Conservation (phyloP, 2,113 vertebrate genomes). For the Notothenia coriiceps region DNA sequence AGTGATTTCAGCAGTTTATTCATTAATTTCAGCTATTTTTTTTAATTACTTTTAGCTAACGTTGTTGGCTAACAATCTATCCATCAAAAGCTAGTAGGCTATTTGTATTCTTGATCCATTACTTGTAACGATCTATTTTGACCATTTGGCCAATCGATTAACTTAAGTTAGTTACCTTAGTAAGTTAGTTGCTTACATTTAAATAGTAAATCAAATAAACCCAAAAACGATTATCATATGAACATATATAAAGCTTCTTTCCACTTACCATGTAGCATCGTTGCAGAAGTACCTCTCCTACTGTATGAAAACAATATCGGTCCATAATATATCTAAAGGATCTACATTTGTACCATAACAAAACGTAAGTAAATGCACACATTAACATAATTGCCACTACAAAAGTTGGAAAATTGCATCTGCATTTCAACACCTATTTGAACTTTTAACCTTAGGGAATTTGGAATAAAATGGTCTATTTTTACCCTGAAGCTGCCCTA, state of each 20-base stretch:
- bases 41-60: too few species aligned
- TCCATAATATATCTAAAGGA: too few species aligned
- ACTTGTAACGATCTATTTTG: too few species aligned
- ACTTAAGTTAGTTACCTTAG: neutral
- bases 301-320: neutral
- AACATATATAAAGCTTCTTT: neutral
- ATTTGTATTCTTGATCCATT: neutral
- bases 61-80: too few species aligned
- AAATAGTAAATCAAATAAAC: too few species aligned
- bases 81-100: too few species aligned
- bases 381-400: neutral
- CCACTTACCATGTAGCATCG: neutral
- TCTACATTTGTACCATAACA: neutral
- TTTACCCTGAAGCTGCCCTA: neutral
- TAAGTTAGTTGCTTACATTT: too few species aligned
- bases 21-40: too few species aligned
- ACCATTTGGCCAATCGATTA: neutral
- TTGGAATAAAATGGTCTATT: neutral
- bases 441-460: neutral
- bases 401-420: too few species aligned
- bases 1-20: neutral
- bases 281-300: neutral
- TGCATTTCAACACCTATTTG: neutral
- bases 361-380: neutral
- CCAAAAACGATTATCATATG: too few species aligned